These are phyloP conservation scores for Dasysyrphus tricinctus DNA, from an alignment of 2,888 invertebrate species.

Conservation along the genomic window DNA sequence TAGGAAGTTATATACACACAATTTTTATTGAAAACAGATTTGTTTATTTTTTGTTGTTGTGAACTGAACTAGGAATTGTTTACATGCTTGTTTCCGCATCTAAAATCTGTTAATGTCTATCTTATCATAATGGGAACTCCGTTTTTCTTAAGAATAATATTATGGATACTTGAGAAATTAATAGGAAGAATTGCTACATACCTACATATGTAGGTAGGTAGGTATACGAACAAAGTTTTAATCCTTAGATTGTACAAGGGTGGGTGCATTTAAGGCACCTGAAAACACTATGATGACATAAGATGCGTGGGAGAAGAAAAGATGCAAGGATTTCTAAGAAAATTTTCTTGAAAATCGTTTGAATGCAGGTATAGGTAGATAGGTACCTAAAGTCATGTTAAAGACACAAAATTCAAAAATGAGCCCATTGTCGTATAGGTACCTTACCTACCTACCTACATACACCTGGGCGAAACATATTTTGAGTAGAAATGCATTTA, in stretches of 20 bases:
- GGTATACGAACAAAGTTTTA: background rate
- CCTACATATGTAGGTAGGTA: background rate
- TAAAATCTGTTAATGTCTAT: background rate
- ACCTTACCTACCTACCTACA: no score
- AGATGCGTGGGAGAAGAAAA: background rate
- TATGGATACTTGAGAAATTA: background rate
- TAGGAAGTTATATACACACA: slow-evolving; percentile 18
- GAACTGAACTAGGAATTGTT: background rate
- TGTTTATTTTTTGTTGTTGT: slow-evolving; percentile 16
- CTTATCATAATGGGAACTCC: background rate
- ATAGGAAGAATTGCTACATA: background rate
- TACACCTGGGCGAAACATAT: no score
- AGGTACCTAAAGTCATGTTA: no score
- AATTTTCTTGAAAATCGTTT: no score
- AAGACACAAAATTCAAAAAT: no score
- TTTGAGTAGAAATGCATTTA: no score
- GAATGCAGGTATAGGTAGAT: no score
- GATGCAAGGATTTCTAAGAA: background rate
- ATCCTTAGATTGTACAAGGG: background rate
- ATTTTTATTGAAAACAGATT: slow-evolving; percentile 8
- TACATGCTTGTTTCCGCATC: slow-evolving; percentile 9
- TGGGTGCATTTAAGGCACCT: background rate
- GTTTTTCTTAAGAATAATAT: background rate
- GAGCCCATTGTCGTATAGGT: no score
- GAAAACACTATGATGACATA: background rate